Base-by-base conservation (phyloP, 2,797 vertebrate genomes). In the Pitangus sulphuratus region DNA sequence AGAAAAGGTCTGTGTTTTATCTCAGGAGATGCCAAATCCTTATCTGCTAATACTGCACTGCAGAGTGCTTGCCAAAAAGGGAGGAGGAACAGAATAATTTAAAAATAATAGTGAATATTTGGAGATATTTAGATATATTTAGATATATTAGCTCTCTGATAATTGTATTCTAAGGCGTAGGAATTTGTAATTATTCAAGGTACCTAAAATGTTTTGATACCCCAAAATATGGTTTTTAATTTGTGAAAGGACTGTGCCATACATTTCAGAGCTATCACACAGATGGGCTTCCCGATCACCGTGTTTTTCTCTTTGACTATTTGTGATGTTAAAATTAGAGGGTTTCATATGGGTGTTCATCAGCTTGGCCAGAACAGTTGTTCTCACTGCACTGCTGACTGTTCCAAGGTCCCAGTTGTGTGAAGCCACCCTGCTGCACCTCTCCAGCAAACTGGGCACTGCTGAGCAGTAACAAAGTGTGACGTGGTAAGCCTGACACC, bases 1-100 rank as follows among this genome's bases (percentile, higher is more conserved):
- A 87, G 50, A 56, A 88, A 53, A 93, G 39, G 39, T 57, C 87
- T 91, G 64, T 78, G 42, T 78, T 88, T 94, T 81, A 47, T 89
- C 45, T 81, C 31, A 75, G 61, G 45, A 74, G 39, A 92, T 85
- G 75, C 45, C 89, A 92, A 85, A 87, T 81, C 25, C 19, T 75
- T 85, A 51, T 83, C 76, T 92, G 39, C 33, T 85, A 66, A 25
- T 30, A 39, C 44, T 60, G 47, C 58, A 50, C 26, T 56, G 42
- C 6, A 25, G 24, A 77, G 13, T 7, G 20, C 53, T 78, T 87
- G 78, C 74, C 71, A 89, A 87, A 90, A 93, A 14, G 42, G 68
- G 79, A 89, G 45, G 64, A 61, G 82, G 89, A 91, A 25, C 11
- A 18, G 21, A 74, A 80, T 20, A 57, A 71, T 83, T 90, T 64